Base-by-base conservation (phyloP, 1,140 invertebrate species). In the Luehdorfia chinensis region DNA sequence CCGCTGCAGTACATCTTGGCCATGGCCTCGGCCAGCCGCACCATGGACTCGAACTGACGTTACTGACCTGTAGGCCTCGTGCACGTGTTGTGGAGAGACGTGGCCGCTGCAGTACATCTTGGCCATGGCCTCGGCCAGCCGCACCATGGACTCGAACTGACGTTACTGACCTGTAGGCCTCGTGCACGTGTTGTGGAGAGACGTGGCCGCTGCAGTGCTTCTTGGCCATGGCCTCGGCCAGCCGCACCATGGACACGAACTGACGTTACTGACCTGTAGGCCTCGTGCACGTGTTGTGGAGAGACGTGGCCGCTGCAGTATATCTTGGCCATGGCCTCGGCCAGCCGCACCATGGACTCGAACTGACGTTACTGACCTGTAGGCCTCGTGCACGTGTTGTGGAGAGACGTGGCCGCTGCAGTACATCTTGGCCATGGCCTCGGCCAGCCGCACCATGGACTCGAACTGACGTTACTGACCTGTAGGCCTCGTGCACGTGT, bases 11-110 rank as follows among this genome's bases (percentile, higher is more conserved):
- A 94, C 87, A 99, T 92, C 78, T 97, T 93, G 21, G 98, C 98
- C 90, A 98, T 94, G 5, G 94, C 97, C 88, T 99, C 98, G 2
- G 97, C 96, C 6, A 99, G 88, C 18, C 98, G 93, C 63, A 99
- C 93, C 91, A 99, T 94, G 70, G 96, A 98, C 87, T 99, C 98
- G 36, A 99, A 88, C 77, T 99, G 98, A 9, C 98, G 89, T n/a
- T n/a, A n/a, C n/a, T n/a, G n/a, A 85, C 85, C 85, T 72, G 78
- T 92, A 96, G 0, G 98, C 98, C 89, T 99, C 97, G 69, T 93
- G 93, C 0, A 99, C 97, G 78, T 99, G 98, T 15, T 92, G 92
- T 0, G 92, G 88, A 3, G 91, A 89, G 7, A 99, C 97, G 73
- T 94, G 92, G 55, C 97, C 95, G 48, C 91, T 92, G 81, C 98